Conservation (phyloP, 2,888 invertebrate species). For the Rhagophthalmus giganteus region DNA sequence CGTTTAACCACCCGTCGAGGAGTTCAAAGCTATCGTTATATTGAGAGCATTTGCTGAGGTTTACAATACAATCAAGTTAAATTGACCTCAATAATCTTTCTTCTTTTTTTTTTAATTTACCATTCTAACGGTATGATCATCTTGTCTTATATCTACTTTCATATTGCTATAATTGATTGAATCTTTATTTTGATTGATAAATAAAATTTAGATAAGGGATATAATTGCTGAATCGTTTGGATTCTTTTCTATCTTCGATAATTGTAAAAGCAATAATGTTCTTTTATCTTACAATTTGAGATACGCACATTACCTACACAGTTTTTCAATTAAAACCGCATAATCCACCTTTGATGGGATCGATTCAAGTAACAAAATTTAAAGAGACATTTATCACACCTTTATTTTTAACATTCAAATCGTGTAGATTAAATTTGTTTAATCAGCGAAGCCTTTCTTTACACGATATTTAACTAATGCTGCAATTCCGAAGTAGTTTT, state of each 20-base stretch:
- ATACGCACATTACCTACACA: constrained; percentile 4
- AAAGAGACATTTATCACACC: constrained; percentile 4
- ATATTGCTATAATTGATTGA: constrained; percentile 1
- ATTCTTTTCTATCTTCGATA: neutral
- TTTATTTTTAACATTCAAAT: constrained; percentile 7
- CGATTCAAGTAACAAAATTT: neutral
- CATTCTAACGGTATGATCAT: constrained; percentile 7
- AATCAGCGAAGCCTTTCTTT: neutral
- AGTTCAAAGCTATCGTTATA: constrained; percentile 26
- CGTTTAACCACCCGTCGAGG: constrained; percentile 37
- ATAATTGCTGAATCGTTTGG: neutral
- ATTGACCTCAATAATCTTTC: constrained; percentile 22
- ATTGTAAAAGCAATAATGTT: too few relatives aligned
- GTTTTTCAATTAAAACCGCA: constrained; percentile 7
- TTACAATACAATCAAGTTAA: constrained; percentile 15
- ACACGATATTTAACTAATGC: constrained; percentile 7
- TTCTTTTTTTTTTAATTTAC: too few relatives aligned
- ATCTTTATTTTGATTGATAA: constrained; percentile 6
- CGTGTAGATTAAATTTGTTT: constrained; percentile 1
- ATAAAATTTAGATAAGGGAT: constrained; percentile 7
- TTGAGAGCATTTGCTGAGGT: constrained; percentile 36
- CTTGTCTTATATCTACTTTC: neutral
- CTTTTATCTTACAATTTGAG: constrained; percentile 5
- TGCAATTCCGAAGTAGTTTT: neutral
- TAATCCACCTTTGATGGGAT: neutral